These are phyloP conservation scores for Brenthis daphne DNA, from an alignment of 2,888 invertebrate genomes.

Conservation along the genomic window DNA sequence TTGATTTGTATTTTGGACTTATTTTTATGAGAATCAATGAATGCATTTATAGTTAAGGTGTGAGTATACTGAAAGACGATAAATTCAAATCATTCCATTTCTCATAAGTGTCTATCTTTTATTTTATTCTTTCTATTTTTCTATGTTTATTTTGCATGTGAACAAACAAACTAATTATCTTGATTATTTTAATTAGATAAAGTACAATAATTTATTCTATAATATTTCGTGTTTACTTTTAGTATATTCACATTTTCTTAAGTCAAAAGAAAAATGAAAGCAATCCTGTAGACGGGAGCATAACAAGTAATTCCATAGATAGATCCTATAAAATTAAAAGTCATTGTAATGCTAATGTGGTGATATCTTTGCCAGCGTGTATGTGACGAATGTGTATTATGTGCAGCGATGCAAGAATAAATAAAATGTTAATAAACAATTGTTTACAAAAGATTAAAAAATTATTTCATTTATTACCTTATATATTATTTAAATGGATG, in stretches of 20 bases:
- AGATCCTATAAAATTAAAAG: slow-evolving; percentile 71
- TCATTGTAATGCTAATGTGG: slow-evolving; percentile 73
- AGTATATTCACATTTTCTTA: slow-evolving; percentile 74
- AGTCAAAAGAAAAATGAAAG: slow-evolving; percentile 82
- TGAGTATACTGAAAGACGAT: slow-evolving; percentile 77
- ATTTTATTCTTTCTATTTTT: slow-evolving; percentile 67
- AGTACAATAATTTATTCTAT: slow-evolving; percentile 56
- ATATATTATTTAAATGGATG: neutral
- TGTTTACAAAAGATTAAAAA: slow-evolving; percentile 81
- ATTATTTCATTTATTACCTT: slow-evolving; percentile 58
- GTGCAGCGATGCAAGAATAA: slow-evolving; percentile 75
- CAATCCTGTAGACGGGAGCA: slow-evolving; percentile 59
- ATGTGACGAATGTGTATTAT: slow-evolving; percentile 71
- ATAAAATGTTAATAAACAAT: slow-evolving; percentile 83
- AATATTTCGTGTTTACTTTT: slow-evolving; percentile 55
- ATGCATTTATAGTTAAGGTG: slow-evolving; percentile 65
- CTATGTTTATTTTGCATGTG: slow-evolving; percentile 71
- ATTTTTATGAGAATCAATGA: slow-evolving; percentile 62
- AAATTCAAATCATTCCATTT: slow-evolving; percentile 78
- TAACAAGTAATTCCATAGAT: slow-evolving; percentile 72
- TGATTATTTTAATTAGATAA: slow-evolving; percentile 53
- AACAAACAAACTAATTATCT: slow-evolving; percentile 53
- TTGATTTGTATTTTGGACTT: slow-evolving; percentile 62
- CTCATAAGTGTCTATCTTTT: slow-evolving; percentile 62
- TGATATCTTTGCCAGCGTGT: slow-evolving; percentile 70